phyloP scores from a whole-genome alignment of 2,797 vertebrate species.

The Siniperca scherzeri region DNA sequence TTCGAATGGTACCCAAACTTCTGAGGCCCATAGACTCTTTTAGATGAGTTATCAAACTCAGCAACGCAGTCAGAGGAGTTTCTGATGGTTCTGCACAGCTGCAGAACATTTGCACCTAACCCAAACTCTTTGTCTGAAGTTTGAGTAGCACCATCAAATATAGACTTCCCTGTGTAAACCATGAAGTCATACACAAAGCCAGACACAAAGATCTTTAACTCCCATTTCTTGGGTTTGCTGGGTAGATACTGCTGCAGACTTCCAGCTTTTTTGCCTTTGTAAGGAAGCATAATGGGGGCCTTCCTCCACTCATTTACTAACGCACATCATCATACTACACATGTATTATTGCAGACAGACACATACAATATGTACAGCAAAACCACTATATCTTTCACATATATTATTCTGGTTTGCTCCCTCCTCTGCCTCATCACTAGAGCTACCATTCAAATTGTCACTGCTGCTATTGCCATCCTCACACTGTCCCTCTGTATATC shows the following conservation, averaged over 20 bases:
- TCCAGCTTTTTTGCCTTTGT: conserved; percentile 1
- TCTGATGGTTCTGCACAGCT: conserved; percentile 9
- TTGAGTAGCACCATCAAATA: background rate
- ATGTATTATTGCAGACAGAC: too few species aligned
- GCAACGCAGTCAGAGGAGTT: background rate
- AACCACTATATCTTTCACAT: background rate
- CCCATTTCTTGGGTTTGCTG: conserved; percentile 4
- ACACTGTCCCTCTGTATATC: background rate
- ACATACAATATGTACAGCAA: background rate
- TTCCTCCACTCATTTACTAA: background rate
- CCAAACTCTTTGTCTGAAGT: background rate
- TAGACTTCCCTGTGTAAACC: conserved; percentile 7
- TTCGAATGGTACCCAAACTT: background rate
- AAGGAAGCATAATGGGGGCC: background rate
- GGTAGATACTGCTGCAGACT: background rate
- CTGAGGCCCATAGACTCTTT: background rate
- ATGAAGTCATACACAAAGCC: conserved; percentile 15
- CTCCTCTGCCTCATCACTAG: background rate
- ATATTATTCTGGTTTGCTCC: background rate
- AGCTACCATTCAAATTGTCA: background rate
- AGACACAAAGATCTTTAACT: background rate
- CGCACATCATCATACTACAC: too few species aligned
- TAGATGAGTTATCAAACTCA: background rate
- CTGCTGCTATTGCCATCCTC: background rate
- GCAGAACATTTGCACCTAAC: background rate